Evolutionary conservation across 2,797 vertebrate species (phyloP).

Genomic region (Coluber constrictor): DNA sequence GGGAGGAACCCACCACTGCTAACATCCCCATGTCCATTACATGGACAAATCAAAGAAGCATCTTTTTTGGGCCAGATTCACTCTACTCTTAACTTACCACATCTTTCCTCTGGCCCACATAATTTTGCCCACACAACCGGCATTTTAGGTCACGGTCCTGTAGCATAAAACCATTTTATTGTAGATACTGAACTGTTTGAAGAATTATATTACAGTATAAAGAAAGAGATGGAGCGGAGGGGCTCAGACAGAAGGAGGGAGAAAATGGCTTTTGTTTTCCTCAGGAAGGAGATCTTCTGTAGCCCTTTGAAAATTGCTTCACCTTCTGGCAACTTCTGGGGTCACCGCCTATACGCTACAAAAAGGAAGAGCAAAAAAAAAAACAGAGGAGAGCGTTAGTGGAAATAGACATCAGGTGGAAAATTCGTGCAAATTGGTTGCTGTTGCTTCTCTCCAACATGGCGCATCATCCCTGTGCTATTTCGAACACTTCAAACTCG

Average conservation of each 20-base stretch:
- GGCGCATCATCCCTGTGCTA: neutral
- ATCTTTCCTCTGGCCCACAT: neutral
- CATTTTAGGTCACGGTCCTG: neutral
- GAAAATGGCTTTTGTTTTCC: neutral
- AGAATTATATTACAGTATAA: neutral
- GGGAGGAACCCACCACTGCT: too few relatives aligned
- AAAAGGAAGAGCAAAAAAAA: neutral
- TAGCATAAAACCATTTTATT: constrained; percentile 4
- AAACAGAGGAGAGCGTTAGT: neutral
- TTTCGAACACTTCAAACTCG: neutral
- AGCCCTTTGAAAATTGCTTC: neutral
- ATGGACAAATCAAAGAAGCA: neutral
- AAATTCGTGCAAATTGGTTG: neutral
- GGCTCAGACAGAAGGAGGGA: neutral
- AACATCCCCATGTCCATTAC: too few relatives aligned
- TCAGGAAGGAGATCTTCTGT: neutral
- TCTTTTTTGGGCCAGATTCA: neutral
- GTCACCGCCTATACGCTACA: neutral
- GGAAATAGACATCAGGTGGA: neutral
- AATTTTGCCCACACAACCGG: neutral
- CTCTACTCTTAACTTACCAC: neutral
- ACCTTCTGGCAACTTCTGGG: neutral
- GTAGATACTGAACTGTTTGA: neutral
- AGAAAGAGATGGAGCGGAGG: neutral
- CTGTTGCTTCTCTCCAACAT: neutral